Conservation (phyloP, 2,113 vertebrate genomes). For the Catharus fuscescens region DNA sequence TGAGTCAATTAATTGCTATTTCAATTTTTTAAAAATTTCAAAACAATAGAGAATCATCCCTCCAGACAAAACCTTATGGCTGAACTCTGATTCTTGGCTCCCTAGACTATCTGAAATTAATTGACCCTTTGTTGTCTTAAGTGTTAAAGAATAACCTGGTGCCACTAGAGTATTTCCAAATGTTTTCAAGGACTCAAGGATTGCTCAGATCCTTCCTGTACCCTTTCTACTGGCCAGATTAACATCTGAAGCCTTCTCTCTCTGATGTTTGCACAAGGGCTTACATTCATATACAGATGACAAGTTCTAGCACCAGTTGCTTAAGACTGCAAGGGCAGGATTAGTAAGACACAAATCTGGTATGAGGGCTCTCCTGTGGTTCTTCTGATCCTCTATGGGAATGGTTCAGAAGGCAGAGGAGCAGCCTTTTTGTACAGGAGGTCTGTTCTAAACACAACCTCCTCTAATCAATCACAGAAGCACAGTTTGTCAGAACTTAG, state of each 20-base stretch:
- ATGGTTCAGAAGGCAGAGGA: neutral
- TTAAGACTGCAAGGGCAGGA: neutral
- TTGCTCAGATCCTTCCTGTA: neutral
- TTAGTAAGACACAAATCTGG: accelerated
- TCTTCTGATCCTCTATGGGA: neutral
- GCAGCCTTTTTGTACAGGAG: neutral
- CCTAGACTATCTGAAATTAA: neutral
- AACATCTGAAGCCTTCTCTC: neutral
- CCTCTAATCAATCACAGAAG: neutral
- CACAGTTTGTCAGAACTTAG: neutral
- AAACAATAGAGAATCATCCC: neutral
- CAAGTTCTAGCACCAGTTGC: neutral
- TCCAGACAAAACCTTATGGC: neutral
- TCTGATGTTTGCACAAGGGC: neutral
- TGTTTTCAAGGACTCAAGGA: neutral
- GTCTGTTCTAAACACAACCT: neutral
- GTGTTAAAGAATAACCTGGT: neutral
- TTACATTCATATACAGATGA: neutral
- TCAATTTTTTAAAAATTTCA: neutral
- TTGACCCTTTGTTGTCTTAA: neutral
- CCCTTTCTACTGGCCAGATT: neutral
- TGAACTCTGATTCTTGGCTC: neutral
- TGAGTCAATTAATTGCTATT: neutral
- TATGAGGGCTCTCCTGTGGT: neutral
- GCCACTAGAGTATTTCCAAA: neutral